Evolutionary conservation across 2,888 invertebrate genomes (phyloP), one percentile per base, ranked within the genome.

Genomic region (Epirrhoe tristata): DNA sequence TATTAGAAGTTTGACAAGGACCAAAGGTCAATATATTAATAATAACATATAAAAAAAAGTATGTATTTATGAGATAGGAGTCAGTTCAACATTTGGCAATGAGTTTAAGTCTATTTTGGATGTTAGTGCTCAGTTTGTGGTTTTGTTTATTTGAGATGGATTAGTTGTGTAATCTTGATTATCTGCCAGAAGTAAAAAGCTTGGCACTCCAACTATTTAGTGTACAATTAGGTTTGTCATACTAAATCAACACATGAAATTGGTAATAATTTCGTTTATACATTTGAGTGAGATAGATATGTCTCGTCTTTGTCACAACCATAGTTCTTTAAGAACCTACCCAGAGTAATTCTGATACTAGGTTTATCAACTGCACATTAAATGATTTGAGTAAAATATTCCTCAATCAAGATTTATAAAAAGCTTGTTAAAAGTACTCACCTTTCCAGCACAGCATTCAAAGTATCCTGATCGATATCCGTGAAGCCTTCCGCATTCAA

Each of bases 391-490:
- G 34, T 32, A 34, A 34, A 34, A 34, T 34, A 7, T 34, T 7
- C 34, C 34, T 8, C 8, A 36, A 8, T 36, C 7, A 36, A 43
- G 34, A 43, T 12, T 43, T 12, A 43, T 1, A 43, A 43, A 12
- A 8, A 48, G 16, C 7, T 5, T 16, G 43, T 16, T 14, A 14
- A 53, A 60, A 58, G 48, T 39, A 24, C 50, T 76, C 82, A 94
- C 94, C 94, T 91, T 82, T 96, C 95, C 59, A 98, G 87, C 14
- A 98, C 96, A 39, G 95, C 95, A 85, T 96, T 96, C 54, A 98
- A 87, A 0, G 97, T 97, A 56, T 96, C 96, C 70, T 96, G 94
- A 84, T 97, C 97, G 68, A 98, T 96, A 79, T 98, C 97, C 0
- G 96, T 95, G 82, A 98, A 97, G 3, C 96, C 96, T 82, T 98